Percentiles rank a stretch among this genome's conserved stretches.
Conservation (phyloP, 2,888 invertebrate species). For the Drosophila monieri region DNA sequence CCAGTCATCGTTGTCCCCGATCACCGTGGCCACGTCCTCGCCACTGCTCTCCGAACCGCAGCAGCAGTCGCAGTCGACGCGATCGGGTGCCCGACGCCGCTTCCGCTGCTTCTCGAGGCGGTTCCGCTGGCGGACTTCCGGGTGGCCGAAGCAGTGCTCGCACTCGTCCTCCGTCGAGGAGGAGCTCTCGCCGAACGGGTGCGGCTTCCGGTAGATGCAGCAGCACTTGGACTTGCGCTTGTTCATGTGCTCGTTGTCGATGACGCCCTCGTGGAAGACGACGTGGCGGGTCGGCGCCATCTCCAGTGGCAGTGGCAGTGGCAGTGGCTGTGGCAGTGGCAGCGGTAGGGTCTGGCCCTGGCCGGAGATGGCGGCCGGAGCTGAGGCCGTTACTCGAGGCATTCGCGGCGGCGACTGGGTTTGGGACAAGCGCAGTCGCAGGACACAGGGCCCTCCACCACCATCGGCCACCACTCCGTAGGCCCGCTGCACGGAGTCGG, state of each 20-base stretch:
- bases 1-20: no score
- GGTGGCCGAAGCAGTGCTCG: slow-evolving; percentile 67
- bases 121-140: slow-evolving; percentile 56
- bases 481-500: background rate
- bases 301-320: no score
- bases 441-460: background rate
- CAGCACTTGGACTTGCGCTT: slow-evolving; percentile 68
- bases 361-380: no score
- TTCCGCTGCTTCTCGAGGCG: slow-evolving; percentile 30
- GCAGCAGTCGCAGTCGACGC: background rate
- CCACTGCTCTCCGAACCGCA: no score
- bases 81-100: background rate
- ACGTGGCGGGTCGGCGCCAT: slow-evolving; percentile 36
- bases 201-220: slow-evolving; percentile 62
- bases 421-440: slow-evolving; percentile 18
- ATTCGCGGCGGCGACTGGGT: background rate
- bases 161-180: slow-evolving; percentile 73
- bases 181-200: slow-evolving; percentile 58
- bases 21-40: no score
- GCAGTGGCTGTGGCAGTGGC: no score
- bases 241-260: slow-evolving; percentile 64
- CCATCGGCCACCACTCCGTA: no score
- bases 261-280: slow-evolving; percentile 48
- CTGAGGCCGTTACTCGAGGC: no score
- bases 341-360: no score